Base-by-base conservation (phyloP, 2,113 vertebrate species). In the Diphyllodes magnificus region DNA sequence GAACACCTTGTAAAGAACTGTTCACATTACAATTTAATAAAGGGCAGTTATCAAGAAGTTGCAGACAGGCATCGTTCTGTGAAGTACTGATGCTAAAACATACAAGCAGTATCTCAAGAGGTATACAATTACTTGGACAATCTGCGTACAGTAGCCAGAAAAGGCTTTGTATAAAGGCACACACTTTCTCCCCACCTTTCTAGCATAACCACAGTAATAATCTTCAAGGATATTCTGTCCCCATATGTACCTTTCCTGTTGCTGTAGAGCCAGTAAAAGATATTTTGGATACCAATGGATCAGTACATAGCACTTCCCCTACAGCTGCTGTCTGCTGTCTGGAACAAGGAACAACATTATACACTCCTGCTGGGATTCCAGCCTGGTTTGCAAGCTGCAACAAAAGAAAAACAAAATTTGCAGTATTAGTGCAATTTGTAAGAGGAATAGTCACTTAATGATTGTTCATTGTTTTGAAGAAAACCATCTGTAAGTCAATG, bases 201-300 rank as follows among this genome's bases (percentile, higher is more conserved):
- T 39, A 85, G 45, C 24, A 65, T 47, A 94, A 89, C 15, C 75
- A 89, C 65, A 76, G 40, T 71, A 91, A 82, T 31, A 90, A 71
- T 53, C 50, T 64, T 69, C 44, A 92, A 61, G 60, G n/a, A 39
- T 57, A 76, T 71, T 76, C 64, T 83, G 56, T 35, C 61, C 40
- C 42, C 2, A 7, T 75, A 83, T 9, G 3, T 96, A 99, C 99
- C 98, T 99, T 99, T 76, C 99, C 99, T 3, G 99, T 99, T 51
- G 98, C 98, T 3, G 99, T 99, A 35, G 99, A 99, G 45, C 99
- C 99, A 4, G 99, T 99, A 95, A 99, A 99, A 96, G 99, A 99
- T 96, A 99, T 98, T 96, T 99, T 99, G 28, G 98, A 97, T 71
- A 99, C 99, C 24, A 99, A 96, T 0, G 99, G 98, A 95, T 99